Evolutionary conservation across 2,113 vertebrate genomes (phyloP), one percentile per base, ranked within the genome.

Genomic region (Cyanocitta stelleri): DNA sequence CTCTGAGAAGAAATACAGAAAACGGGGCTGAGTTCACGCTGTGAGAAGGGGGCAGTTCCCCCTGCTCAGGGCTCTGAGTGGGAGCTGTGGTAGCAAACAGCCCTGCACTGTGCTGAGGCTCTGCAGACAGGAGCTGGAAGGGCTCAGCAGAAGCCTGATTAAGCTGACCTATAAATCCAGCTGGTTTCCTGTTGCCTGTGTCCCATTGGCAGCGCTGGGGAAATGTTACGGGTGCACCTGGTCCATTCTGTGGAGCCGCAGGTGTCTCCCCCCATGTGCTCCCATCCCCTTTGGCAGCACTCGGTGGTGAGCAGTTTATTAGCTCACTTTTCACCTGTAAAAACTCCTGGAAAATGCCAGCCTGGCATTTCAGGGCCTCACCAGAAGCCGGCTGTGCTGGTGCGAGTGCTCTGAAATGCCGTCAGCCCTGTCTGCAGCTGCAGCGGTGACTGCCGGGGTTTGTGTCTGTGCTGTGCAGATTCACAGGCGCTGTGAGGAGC

Each of bases 291-390:
- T 35, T 88, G 95, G 95, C 95, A 90, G 78, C 72, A 1, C 29
- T 52, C 3, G 0, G 16, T 22, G 80, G 73, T 19, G n/a, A 35
- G 78, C 37, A 21, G 52, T 80, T 95, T 85, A 71, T 81, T 82
- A 85, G 56, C 91, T 93, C 46, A 1, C 86, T 94, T 87, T 64
- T 95, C 92, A 97, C 96, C 96, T 95, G 93, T 30, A 58, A 80
- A 72, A 77, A 35, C 63, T 56, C 56, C 30, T 11, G 67, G 73
- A 30, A 93, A 96, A 94, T 76, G 78, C 89, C 87, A 82, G 91
- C 44, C 76, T 95, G 94, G 88, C 1, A 8, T 77, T 91, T 68
- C 18, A 7, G 54, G 23, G 46, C 67, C 82, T 63, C 73, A 33
- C 3, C 72, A 61, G 71, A 10, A 51, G 9, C 54, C 30, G 94